Percentiles rank a stretch among this genome's conserved stretches.
phyloP scores from a whole-genome alignment of 1,140 invertebrate genomes.

The Argopecten irradians region DNA sequence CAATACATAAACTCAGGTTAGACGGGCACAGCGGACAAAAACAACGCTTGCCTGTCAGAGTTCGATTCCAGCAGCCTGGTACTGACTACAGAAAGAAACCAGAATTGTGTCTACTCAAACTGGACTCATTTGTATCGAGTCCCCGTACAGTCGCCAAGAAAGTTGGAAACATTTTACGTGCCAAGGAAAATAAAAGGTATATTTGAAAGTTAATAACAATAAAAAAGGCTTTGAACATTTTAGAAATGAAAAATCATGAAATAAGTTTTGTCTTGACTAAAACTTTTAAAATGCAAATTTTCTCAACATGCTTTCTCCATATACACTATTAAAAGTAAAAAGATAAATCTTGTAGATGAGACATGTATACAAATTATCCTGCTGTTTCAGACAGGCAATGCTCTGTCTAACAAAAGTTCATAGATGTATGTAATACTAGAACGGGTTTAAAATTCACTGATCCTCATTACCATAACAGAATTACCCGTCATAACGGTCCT shows the following conservation, averaged over 20 bases:
- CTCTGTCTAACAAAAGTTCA: not conserved
- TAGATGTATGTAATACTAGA: not conserved
- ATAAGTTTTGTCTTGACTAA: not conserved
- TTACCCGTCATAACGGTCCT: not conserved
- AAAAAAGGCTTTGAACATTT: not conserved
- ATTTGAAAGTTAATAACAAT: not conserved
- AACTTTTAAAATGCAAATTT: not conserved
- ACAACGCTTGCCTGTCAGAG: not conserved
- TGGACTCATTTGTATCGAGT: not conserved
- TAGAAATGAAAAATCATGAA: not conserved
- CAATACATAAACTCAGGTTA: not conserved
- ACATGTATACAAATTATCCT: not conserved
- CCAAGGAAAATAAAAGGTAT: conserved; percentile 11
- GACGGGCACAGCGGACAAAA: not conserved
- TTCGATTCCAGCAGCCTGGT: not conserved
- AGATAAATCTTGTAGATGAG: not conserved
- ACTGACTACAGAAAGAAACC: not conserved
- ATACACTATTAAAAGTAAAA: not conserved
- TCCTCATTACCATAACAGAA: not conserved
- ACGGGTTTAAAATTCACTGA: not conserved
- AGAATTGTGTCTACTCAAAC: not conserved
- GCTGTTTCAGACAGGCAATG: not conserved
- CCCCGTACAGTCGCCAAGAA: not conserved
- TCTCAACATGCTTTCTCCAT: not conserved
- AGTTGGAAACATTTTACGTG: not conserved